Conservation (phyloP, 2,113 vertebrate genomes). For the Candoia aspera region DNA sequence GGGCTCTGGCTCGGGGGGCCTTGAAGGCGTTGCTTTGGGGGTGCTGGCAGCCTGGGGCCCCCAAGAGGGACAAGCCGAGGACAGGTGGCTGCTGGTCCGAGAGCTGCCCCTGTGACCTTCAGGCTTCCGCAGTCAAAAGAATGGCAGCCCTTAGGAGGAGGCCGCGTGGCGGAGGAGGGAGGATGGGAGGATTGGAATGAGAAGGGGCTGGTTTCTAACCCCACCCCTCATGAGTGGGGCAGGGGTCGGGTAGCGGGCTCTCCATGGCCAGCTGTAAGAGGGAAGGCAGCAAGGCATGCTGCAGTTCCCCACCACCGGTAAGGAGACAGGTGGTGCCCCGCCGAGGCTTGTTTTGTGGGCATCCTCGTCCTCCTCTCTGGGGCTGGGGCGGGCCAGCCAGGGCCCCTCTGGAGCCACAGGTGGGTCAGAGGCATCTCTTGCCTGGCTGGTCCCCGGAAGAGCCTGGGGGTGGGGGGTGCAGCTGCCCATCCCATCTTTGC, state of each 20-base stretch:
- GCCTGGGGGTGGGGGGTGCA: not conserved
- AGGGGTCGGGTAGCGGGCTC: not conserved
- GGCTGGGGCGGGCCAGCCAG: too few relatives aligned
- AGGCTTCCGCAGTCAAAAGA: not conserved
- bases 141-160: not conserved
- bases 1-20: not conserved
- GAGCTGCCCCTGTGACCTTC: not conserved
- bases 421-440: not conserved
- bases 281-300: not conserved
- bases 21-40: not conserved
- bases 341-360: not conserved
- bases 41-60: not conserved
- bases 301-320: too few relatives aligned
- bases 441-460: not conserved
- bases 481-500: not conserved
- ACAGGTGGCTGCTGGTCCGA: not conserved
- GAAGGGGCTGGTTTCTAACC: not conserved
- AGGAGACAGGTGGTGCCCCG: accelerated
- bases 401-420: too few relatives aligned
- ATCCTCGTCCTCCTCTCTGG: not conserved
- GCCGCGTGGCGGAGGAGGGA: not conserved
- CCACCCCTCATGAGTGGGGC: not conserved
- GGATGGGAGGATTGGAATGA: not conserved
- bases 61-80: not conserved
- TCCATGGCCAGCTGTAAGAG: not conserved